Conservation (phyloP, 1,140 invertebrate species). For the Drosophila elegans region DNA sequence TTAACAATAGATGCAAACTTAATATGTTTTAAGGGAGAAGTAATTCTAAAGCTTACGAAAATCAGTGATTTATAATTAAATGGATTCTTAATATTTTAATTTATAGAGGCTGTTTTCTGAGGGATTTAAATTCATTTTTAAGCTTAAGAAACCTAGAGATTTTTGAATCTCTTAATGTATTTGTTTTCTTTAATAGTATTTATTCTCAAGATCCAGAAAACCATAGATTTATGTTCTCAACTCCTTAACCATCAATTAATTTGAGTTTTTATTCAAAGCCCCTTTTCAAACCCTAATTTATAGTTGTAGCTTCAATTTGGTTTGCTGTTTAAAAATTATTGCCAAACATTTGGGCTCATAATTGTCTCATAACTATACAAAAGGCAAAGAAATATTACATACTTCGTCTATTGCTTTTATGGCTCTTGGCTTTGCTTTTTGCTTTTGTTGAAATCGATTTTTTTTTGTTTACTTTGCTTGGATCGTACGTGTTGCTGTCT, state of each 20-base stretch:
- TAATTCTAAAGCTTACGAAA: not conserved
- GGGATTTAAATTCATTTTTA: not conserved
- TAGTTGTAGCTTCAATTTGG: slow-evolving; percentile 38
- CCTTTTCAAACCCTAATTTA: slow-evolving; percentile 18
- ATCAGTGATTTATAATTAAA: slow-evolving; percentile 12
- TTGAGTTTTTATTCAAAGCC: slow-evolving; percentile 8
- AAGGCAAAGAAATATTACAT: slow-evolving; percentile 37
- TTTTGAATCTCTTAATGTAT: not conserved
- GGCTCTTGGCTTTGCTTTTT: slow-evolving; percentile 36
- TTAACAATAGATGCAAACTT: slow-evolving; percentile 22
- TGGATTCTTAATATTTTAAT: not conserved
- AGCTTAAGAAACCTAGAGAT: not conserved
- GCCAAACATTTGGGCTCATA: slow-evolving; percentile 75
- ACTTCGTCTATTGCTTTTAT: slow-evolving; percentile 43
- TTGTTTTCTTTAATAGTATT: not conserved
- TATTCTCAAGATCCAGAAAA: not conserved
- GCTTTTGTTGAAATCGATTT: slow-evolving; percentile 63
- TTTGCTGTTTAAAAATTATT: slow-evolving; percentile 60
- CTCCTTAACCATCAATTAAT: slow-evolving; percentile 8
- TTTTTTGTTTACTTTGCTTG: not conserved
- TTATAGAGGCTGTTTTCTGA: not conserved
- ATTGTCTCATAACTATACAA: slow-evolving; percentile 56
- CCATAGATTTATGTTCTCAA: no score
- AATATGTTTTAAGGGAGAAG: not conserved
- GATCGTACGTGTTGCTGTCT: slow-evolving; percentile 38